A percentile compares a stretch with the other conserved stretches of the same genome.
Conservation (phyloP, 64 coral and sea anemone genomes). For the Montipora foliosa region DNA sequence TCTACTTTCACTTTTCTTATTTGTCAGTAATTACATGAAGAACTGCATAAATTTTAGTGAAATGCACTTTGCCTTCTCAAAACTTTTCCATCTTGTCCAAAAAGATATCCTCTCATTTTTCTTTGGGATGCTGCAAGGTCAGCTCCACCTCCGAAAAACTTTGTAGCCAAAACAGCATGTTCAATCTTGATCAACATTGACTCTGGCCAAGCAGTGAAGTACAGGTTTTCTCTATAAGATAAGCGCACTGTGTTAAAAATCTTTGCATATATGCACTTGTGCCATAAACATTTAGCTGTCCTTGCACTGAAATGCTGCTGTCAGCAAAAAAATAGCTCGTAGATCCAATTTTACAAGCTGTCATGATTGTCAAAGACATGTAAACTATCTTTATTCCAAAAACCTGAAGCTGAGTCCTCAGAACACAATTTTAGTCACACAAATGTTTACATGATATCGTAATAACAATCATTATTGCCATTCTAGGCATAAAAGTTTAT, state of each 20-base stretch:
- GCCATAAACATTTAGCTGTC: neutral
- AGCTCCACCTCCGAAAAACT: conserved; percentile 59
- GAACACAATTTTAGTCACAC: too few relatives aligned
- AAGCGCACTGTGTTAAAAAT: too few relatives aligned
- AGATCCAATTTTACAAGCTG: too few relatives aligned
- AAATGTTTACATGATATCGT: too few relatives aligned
- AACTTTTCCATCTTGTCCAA: conserved; percentile 67
- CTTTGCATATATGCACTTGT: neutral
- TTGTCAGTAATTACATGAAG: too few relatives aligned
- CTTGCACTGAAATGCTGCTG: neutral
- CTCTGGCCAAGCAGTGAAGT: conserved; percentile 87
- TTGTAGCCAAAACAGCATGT: conserved; percentile 88
- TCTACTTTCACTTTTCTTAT: too few relatives aligned
- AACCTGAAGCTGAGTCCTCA: too few relatives aligned
- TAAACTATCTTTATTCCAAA: too few relatives aligned
- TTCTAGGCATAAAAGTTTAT: too few relatives aligned
- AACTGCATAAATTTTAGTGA: neutral
- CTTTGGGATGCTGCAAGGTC: conserved; percentile 84
- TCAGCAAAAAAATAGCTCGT: too few relatives aligned
- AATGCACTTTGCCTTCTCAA: conserved; percentile 64
- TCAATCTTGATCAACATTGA: conserved; percentile 87
- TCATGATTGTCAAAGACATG: too few relatives aligned
- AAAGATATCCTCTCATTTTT: conserved; percentile 84
- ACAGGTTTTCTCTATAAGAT: conserved; percentile 81
- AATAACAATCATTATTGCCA: too few relatives aligned